A percentile compares a stretch with the other conserved stretches of the same genome.
These are phyloP conservation scores for Chloromyia formosa DNA, from an alignment of 2,888 invertebrate genomes.

Conservation along the genomic window DNA sequence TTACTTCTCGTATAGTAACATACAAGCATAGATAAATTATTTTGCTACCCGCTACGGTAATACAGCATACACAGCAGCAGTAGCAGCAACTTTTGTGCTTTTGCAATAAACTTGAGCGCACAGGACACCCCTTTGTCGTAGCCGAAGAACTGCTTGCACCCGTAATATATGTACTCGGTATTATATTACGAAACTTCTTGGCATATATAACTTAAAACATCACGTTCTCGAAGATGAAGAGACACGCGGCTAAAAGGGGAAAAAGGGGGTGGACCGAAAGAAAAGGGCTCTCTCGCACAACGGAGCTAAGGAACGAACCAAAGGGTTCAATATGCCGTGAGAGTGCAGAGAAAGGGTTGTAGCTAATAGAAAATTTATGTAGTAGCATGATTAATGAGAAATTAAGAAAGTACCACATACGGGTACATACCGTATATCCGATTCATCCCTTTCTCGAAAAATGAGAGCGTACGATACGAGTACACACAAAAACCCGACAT, in stretches of 20 bases:
- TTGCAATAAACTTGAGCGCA: conserved; percentile 47
- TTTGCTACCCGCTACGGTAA: conserved; percentile 43
- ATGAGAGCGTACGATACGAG: background rate
- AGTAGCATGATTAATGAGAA: conserved; percentile 50
- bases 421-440: too few species aligned
- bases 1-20: conserved; percentile 20
- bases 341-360: background rate
- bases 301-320: too few species aligned
- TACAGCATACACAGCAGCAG: conserved; percentile 6
- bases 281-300: too few species aligned
- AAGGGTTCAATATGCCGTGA: conserved; percentile 1
- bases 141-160: conserved; percentile 38
- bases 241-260: too few species aligned
- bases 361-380: conserved; percentile 38
- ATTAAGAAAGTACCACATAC: conserved; percentile 50
- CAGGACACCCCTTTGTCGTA: conserved; percentile 46
- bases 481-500: background rate
- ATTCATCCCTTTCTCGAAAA: background rate
- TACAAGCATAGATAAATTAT: conserved; percentile 46
- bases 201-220: conserved; percentile 16
- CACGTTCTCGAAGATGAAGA: conserved; percentile 18
- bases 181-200: conserved; percentile 37
- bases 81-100: conserved; percentile 44
- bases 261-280: background rate
- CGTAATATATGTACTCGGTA: conserved; percentile 34